A percentile compares a stretch with the other conserved stretches of the same genome.
phyloP scores from a whole-genome alignment of 1,140 invertebrate species.

The Cydia fagiglandana region DNA sequence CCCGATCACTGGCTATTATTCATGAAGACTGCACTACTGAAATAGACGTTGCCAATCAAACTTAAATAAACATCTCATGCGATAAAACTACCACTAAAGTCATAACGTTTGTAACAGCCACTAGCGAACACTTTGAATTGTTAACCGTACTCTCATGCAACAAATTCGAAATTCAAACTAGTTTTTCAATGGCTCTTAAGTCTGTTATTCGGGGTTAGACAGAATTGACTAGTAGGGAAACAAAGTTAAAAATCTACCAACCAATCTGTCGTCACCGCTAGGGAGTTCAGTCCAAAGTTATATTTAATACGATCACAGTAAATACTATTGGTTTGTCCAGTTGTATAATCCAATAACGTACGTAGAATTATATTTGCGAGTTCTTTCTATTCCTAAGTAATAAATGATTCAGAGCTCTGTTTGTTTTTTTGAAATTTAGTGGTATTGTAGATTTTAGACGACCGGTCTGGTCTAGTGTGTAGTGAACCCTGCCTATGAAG shows the following conservation, averaged over 20 bases:
- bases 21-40: too few relatives aligned
- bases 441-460: neutral
- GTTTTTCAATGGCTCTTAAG: neutral
- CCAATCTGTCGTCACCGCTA: neutral
- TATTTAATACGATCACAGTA: slow-evolving; percentile 6
- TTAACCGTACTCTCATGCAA: neutral
- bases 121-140: neutral
- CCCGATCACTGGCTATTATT: too few relatives aligned
- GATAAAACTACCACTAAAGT: too few relatives aligned
- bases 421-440: too few relatives aligned
- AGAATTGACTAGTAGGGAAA: neutral
- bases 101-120: too few relatives aligned
- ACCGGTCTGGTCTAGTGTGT: too few relatives aligned
- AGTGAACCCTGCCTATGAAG: too few relatives aligned
- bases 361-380: neutral
- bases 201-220: neutral
- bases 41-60: too few relatives aligned
- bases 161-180: too few relatives aligned
- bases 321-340: neutral
- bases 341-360: neutral
- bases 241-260: slow-evolving; percentile 1
- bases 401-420: neutral
- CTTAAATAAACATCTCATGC: too few relatives aligned
- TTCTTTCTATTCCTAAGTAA: neutral
- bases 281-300: slow-evolving; percentile 4